Evolutionary conservation across 2,888 invertebrate species (phyloP).

Genomic region (Spatulosminthurus flaviceps): DNA sequence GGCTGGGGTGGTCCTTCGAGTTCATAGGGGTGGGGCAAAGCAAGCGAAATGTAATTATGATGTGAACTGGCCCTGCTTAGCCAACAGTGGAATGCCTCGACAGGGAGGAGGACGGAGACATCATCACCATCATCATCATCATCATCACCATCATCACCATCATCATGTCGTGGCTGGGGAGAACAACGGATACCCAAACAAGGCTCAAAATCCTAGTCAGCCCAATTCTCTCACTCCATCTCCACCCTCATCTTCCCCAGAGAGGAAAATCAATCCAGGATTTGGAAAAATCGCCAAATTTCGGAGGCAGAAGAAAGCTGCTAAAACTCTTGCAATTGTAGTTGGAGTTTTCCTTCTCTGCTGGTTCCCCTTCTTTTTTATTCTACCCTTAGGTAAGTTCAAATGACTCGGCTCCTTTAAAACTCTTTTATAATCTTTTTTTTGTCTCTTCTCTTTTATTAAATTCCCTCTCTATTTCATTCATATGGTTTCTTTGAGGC

Average conservation of each 20-base stretch:
- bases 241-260: slow-evolving; percentile 63
- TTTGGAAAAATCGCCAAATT: slow-evolving; percentile 69
- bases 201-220: slow-evolving; percentile 48
- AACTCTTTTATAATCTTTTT: no score
- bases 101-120: slow-evolving; percentile 39
- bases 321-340: slow-evolving; percentile 74
- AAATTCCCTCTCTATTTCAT: no score
- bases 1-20: slow-evolving; percentile 61
- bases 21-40: slow-evolving; percentile 62
- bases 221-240: slow-evolving; percentile 60
- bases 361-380: slow-evolving; percentile 77
- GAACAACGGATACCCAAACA: slow-evolving; percentile 28
- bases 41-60: slow-evolving; percentile 50
- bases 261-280: slow-evolving; percentile 61
- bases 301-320: slow-evolving; percentile 73
- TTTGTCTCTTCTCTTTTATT: no score
- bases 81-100: slow-evolving; percentile 22
- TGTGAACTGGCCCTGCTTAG: slow-evolving; percentile 53
- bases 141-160: no score
- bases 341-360: slow-evolving; percentile 75
- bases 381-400: slow-evolving; percentile 72
- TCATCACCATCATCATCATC: no score
- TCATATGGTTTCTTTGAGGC: no score
- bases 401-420: neutral
- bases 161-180: slow-evolving; percentile 32